Base-by-base conservation (phyloP, 2,797 vertebrate species). In the Thunnus albacares region DNA sequence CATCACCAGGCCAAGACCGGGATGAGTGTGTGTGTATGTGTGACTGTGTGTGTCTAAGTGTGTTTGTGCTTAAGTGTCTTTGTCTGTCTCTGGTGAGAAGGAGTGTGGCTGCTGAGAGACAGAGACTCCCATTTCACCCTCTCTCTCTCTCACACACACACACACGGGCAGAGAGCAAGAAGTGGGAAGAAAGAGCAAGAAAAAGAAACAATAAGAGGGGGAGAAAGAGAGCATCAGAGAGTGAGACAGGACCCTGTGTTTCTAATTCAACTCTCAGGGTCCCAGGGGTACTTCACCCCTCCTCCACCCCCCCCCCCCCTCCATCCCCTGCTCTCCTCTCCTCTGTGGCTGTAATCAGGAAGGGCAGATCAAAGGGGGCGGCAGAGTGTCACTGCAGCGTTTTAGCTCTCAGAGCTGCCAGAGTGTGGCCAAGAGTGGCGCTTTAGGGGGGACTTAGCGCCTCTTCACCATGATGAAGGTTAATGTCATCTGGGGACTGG, bases 381-480 rank as follows among this genome's bases (percentile, higher is more conserved):
- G 93, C 93, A 89, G 93, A 91, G 90, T 95, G 94, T 93, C 93
- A 93, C 91, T 87, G 81, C 87, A 87, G 90, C 87, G 85, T 93
- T 95, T 94, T 93, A 93, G 93, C 89, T 95, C 93, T 94, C 89
- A 93, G 92, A 89, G 91, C 93, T 90, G 92, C 82, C 86, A 89
- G 86, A 93, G 91, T 92, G 92, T 92, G 89, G 91, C 93, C 85
- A 78, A 89, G 92, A 93, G 93, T 90, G 87, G 85, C 79, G 93
- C 93, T 93, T 91, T 87, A 87, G 90, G 89, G 91, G 90, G 78
- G 90, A 89, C 89, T 92, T 94, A 90, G 92, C 81, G 83, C 92
- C 93, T 95, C 93, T 95, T 94, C 89, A 93, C 91, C 84, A 93
- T 94, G 93, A 94, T 94, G 92, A 94, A 93, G 93, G 93, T 94